phyloP scores from a whole-genome alignment of 2,888 invertebrate species.

The Pyrochroa serraticornis region DNA sequence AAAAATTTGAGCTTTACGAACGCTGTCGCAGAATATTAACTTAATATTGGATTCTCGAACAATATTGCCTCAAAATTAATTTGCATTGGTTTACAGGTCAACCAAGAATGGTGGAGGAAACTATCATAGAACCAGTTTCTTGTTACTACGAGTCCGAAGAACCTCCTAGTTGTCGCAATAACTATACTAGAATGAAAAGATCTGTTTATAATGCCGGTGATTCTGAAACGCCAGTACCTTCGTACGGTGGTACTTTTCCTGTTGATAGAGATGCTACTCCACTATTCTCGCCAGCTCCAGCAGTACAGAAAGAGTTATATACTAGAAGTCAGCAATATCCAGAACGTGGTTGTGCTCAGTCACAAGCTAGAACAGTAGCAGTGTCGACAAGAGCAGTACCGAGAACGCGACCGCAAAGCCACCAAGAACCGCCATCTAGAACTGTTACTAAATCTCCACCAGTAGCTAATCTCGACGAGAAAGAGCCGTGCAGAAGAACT shows the following conservation, averaged over 20 bases:
- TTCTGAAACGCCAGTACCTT: neutral
- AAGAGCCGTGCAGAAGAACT: neutral
- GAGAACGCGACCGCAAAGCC: neutral
- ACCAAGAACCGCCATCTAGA: neutral
- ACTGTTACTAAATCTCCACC: no score
- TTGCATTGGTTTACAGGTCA: no score
- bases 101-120: no score
- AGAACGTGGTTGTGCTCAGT: neutral
- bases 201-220: neutral
- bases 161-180: no score
- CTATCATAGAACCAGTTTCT: no score
- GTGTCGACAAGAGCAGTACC: conserved; percentile 17
- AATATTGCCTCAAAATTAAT: no score
- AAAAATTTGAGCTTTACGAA: no score
- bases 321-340: neutral
- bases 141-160: no score
- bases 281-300: conserved; percentile 26
- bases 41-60: no score
- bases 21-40: no score
- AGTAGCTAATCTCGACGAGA: neutral
- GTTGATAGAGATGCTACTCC: conserved; percentile 39
- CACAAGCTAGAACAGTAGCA: conserved; percentile 9
- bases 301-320: conserved; percentile 1
- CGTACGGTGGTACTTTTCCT: conserved; percentile 45
- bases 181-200: no score